A percentile compares a stretch with the other conserved stretches of the same genome.
Evolutionary conservation across 2,888 invertebrate species (phyloP).

Genomic region (Kryphioiulus occultus): DNA sequence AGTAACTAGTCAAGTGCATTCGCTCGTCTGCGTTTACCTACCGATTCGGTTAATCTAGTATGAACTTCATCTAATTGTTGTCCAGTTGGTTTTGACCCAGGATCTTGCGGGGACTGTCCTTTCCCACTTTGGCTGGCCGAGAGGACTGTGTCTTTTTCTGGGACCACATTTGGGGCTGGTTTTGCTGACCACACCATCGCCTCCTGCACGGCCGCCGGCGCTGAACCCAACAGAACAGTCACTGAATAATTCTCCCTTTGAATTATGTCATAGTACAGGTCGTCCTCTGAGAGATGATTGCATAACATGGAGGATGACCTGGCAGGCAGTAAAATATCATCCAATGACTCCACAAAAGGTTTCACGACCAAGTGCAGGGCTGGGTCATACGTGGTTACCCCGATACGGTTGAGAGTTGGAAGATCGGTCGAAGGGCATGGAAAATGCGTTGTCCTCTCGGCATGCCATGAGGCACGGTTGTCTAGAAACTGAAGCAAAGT

Average conservation of each 20-base stretch:
- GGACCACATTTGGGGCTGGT: constrained; percentile 56
- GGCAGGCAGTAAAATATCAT: background rate
- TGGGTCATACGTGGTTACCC: background rate
- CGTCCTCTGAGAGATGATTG: constrained; percentile 40
- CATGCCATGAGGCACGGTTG: background rate
- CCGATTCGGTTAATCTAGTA: constrained; percentile 56
- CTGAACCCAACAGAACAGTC: constrained; percentile 11
- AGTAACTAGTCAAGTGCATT: background rate
- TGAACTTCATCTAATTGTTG: constrained; percentile 56
- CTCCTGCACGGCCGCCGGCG: background rate
- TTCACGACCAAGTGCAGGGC: background rate
- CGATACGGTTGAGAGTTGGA: background rate
- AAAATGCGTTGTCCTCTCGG: background rate
- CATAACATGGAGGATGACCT: too few species aligned
- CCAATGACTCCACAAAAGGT: background rate
- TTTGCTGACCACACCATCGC: background rate
- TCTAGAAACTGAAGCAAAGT: background rate
- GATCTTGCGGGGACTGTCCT: constrained; percentile 45
- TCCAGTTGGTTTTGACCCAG: constrained; percentile 55
- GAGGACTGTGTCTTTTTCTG: constrained; percentile 41
- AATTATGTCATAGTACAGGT: constrained; percentile 46
- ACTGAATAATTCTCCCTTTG: constrained; percentile 46
- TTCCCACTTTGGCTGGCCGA: background rate
- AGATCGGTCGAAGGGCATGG: background rate
- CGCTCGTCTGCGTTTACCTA: constrained; percentile 55